Evolutionary conservation across 1,140 invertebrate genomes (phyloP), one percentile per base, ranked within the genome.

Genomic region (Pseudoatta argentina): DNA sequence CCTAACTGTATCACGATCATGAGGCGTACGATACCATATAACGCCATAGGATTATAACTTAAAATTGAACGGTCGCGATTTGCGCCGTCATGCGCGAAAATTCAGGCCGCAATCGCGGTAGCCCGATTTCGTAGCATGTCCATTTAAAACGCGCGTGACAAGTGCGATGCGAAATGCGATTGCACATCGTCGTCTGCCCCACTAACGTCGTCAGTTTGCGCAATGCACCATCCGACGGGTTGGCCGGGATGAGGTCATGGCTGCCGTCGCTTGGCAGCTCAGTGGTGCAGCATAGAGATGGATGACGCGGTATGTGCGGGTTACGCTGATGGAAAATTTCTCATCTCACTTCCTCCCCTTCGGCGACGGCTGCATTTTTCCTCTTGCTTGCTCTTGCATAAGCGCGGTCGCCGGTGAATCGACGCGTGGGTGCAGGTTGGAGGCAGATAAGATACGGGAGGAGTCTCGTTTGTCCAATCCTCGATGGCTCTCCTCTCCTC

Each of bases 391-490:
- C 61, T 83, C 85, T 61, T 39, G 44, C 76, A 21, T 30, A 76
- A 82, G 67, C 66, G 39, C 66, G n/a, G 39, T 24, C 34, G 75
- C 82, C 81, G 59, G 78, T 90, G 88, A 88, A 91, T 91, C 87
- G 81, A 89, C 83, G 94, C 92, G 94, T 94, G 93, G 94, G 94
- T 93, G 93, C 93, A 93, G 92, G 92, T 94, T 92, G 93, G 89
- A 88, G 86, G 93, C 87, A 89, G 91, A 92, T 93, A 92, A 67
- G 64, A 89, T 90, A 92, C 94, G 93, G 94, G 94, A 94, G 94
- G 94, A 95, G 94, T 94, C 91, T 93, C 90, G 89, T 94, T 93
- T 92, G 92, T 94, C 94, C 94, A 95, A 94, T 95, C 94, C 93
- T 94, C 94, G 92, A 89, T 93, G 92, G 93, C 92, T 91, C 93